A percentile compares a stretch with the other conserved stretches of the same genome.
These are phyloP conservation scores for Caenorhabditis afra DNA, from an alignment of 2,888 invertebrate species.

Conservation along the genomic window DNA sequence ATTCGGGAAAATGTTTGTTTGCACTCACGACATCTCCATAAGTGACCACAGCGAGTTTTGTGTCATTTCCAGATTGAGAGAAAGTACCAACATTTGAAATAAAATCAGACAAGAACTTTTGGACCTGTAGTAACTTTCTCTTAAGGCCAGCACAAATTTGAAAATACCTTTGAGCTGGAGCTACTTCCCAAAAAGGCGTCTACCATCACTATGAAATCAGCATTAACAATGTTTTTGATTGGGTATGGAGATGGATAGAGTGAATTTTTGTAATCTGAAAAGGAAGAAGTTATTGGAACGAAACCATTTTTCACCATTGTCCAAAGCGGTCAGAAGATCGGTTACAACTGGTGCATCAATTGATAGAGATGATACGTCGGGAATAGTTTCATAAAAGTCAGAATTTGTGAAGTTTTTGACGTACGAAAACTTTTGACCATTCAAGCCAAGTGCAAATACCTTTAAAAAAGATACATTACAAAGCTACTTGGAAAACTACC, in stretches of 20 bases:
- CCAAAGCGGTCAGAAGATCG: constrained; percentile 32
- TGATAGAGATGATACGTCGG: constrained; percentile 20
- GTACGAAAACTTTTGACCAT: constrained; percentile 30
- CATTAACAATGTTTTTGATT: constrained; percentile 12
- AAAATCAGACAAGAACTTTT: constrained; percentile 34
- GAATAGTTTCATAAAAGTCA: constrained; percentile 46
- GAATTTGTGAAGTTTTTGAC: constrained; percentile 55
- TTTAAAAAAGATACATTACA: not conserved
- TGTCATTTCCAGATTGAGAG: constrained; percentile 38
- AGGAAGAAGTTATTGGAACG: no score
- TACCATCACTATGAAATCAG: constrained; percentile 48
- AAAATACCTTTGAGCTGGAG: not conserved
- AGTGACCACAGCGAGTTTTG: constrained; percentile 40
- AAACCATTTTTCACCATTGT: no score
- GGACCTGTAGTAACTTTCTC: constrained; percentile 22
- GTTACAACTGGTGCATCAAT: constrained; percentile 25
- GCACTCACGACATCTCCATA: constrained; percentile 32
- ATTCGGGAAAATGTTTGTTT: not conserved
- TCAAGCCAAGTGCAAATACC: constrained; percentile 51
- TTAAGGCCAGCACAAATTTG: no score
- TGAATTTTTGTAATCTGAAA: constrained; percentile 50
- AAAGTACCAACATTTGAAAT: constrained; percentile 46
- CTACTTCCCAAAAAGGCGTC: constrained; percentile 30
- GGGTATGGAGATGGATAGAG: constrained; percentile 49
- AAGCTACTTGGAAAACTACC: not conserved